Conservation (phyloP, 2,113 vertebrate species). For the Cyphomyrus discorhynchus region DNA sequence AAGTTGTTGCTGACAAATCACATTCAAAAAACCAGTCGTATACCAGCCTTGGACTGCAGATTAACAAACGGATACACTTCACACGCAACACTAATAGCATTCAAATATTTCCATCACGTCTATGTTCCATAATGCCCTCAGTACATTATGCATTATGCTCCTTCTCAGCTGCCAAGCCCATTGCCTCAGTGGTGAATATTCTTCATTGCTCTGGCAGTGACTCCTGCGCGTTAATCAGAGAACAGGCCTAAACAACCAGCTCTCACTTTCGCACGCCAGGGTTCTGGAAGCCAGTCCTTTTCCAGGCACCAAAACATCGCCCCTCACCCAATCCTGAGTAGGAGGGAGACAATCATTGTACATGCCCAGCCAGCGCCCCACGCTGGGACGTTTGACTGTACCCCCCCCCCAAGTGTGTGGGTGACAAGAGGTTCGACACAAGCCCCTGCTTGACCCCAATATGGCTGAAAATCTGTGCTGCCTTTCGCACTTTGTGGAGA, state of each 20-base stretch:
- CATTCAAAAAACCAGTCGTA: neutral
- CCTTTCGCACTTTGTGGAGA: neutral
- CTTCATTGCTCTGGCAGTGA: neutral
- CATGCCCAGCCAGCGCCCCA: neutral
- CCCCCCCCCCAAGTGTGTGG: neutral
- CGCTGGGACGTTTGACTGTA: neutral
- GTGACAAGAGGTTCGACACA: neutral
- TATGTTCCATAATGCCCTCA: neutral
- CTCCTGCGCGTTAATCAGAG: neutral
- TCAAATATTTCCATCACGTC: neutral
- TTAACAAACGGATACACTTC: neutral
- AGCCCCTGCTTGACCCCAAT: neutral
- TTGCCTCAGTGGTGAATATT: neutral
- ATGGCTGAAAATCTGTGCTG: neutral
- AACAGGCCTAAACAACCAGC: neutral
- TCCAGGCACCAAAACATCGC: neutral
- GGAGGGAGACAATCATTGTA: neutral
- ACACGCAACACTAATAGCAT: neutral
- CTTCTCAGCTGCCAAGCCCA: neutral
- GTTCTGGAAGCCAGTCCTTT: neutral
- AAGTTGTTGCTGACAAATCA: neutral
- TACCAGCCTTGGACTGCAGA: neutral
- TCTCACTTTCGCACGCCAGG: neutral
- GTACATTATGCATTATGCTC: neutral
- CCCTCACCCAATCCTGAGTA: neutral